Conservation (phyloP, 2,888 invertebrate species). For the Orthosia gracilis region DNA sequence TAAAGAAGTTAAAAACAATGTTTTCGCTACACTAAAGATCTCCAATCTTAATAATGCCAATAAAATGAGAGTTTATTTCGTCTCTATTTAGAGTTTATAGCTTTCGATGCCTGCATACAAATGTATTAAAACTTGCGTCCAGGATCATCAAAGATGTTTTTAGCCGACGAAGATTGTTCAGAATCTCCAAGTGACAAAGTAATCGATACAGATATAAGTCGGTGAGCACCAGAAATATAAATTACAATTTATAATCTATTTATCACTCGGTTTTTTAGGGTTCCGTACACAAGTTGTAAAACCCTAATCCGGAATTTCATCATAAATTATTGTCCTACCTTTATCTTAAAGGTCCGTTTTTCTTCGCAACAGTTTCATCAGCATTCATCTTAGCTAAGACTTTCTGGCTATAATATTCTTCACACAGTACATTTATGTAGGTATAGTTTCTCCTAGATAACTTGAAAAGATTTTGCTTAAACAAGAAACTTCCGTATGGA, state of each 20-base stretch:
- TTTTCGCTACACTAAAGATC: slow-evolving; percentile 33
- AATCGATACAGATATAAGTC: slow-evolving; percentile 67
- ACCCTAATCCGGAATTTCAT: neutral
- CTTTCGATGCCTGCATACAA: slow-evolving; percentile 30
- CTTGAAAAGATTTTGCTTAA: neutral
- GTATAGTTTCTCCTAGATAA: neutral
- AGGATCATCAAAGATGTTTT: slow-evolving; percentile 49
- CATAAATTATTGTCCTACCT: too few species aligned
- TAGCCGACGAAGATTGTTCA: slow-evolving; percentile 35
- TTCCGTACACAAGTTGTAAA: neutral
- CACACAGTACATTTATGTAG: neutral
- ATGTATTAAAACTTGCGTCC: slow-evolving; percentile 8
- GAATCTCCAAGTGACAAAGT: slow-evolving; percentile 64
- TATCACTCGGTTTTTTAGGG: slow-evolving; percentile 69
- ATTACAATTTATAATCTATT: slow-evolving; percentile 77
- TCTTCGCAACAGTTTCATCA: neutral
- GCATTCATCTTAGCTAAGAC: too few species aligned
- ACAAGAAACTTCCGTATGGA: neutral
- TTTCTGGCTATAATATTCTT: neutral
- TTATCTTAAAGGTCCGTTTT: neutral
- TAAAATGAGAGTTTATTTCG: slow-evolving; percentile 51
- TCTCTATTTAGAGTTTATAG: slow-evolving; percentile 43
- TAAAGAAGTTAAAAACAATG: slow-evolving; percentile 39
- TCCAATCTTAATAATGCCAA: slow-evolving; percentile 45
- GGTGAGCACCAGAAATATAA: slow-evolving; percentile 67